Evolutionary conservation across 2,797 vertebrate species (phyloP), one percentile per base, ranked within the genome.

Genomic region (Chrosomus eos): DNA sequence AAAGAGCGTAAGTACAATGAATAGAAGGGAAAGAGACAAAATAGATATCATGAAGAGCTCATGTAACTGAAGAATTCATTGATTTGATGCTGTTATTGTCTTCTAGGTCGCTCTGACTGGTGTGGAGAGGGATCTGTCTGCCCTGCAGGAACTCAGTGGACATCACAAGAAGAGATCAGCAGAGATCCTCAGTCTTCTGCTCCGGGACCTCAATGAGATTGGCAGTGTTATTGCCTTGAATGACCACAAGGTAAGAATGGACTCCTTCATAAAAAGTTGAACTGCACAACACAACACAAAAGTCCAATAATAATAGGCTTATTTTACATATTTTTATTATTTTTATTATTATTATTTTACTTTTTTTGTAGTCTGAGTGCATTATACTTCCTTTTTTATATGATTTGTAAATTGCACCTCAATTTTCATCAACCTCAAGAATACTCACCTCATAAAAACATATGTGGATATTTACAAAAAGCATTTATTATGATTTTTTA

Each of bases 121-220:
- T 0, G 93, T 95, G 0, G 96, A 98, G 93, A 94, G 95, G 89
- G 97, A 99, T 87, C 89, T 99, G 81, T 93, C 92, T 66, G 91
- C 95, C 82, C 89, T 99, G 68, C 97, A 98, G 91, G 97, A 99
- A 82, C 92, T 99, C 78, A 97, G 96, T 87, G 95, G 94, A 83
- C 97, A 99, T 88, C 97, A 98, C 86, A 98, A 95, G 91, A 99
- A 96, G 91, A 94, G 97, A 86, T 96, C 97, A 0, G 95, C 96
- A 0, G 98, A 99, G 90, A 98, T 99, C 88, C 89, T 99, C 74
- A 95, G 93, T 81, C 91, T 99, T 89, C 93, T 99, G 85, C 93
- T 99, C 26, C 95, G 97, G 90, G 98, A 99, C 79, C 94, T 99
- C 87, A 94, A 94, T 1, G 98, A 99, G 91, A 97, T 99, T 0